Conservation (phyloP, 2,797 vertebrate genomes). For the Bovichtus variegatus region DNA sequence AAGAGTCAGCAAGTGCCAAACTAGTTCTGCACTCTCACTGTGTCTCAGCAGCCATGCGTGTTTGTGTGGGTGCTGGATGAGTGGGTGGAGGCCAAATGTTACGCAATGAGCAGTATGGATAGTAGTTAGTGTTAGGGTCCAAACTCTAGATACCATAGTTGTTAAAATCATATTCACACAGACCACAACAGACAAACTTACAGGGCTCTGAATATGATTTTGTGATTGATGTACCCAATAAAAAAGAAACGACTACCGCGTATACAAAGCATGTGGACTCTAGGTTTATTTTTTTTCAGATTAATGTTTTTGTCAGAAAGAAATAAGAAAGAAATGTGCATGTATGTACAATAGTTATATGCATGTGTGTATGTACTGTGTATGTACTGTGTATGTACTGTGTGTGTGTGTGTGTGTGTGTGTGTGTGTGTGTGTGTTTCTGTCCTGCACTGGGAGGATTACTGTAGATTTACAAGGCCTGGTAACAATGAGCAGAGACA, state of each 20-base stretch:
- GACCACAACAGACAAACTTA: neutral
- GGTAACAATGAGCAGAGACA: constrained; percentile 77
- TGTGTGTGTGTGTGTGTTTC: constrained; percentile 44
- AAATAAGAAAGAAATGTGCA: constrained; percentile 1
- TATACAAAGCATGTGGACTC: neutral
- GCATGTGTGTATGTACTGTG: constrained; percentile 1
- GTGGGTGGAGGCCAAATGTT: constrained; percentile 70
- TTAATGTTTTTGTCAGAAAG: neutral
- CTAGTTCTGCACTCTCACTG: constrained; percentile 33
- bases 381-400: neutral
- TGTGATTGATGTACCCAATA: neutral
- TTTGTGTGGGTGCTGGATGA: constrained; percentile 50
- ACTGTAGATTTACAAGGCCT: constrained; percentile 81
- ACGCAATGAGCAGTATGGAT: constrained; percentile 48
- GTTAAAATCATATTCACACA: constrained; percentile 19
- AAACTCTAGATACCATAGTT: constrained; percentile 35
- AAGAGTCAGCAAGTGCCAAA: constrained; percentile 26
- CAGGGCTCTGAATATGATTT: neutral
- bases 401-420: constrained; percentile 1
- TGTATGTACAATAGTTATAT: neutral
- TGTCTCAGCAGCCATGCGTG: constrained; percentile 30
- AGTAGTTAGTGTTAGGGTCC: constrained; percentile 34
- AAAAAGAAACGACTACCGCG: neutral
- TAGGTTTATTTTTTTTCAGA: neutral
- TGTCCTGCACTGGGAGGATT: constrained; percentile 77